Conservation (phyloP, 2,113 vertebrate species). For the Plecotus auritus region DNA sequence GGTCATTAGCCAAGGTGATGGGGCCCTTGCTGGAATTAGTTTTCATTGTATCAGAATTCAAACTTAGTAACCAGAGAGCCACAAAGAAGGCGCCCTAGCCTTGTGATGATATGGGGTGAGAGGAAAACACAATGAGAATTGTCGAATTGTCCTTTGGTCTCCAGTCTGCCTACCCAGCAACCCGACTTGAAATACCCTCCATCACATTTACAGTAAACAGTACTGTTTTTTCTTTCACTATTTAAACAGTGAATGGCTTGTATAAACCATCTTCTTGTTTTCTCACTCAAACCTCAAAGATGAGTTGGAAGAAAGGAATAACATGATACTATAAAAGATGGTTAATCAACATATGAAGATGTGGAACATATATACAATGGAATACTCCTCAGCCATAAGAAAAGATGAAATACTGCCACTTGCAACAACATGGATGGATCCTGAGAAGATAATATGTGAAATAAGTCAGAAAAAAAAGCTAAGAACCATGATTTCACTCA, state of each 20-base stretch:
- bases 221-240: neutral
- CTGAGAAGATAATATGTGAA: neutral
- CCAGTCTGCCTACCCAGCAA: neutral
- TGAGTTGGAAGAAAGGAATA: neutral
- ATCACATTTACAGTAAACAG: neutral
- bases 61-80: neutral
- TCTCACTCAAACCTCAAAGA: neutral
- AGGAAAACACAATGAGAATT: neutral
- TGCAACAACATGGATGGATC: neutral
- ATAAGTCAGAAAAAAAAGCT: neutral
- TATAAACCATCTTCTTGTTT: neutral
- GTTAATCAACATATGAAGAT: neutral
- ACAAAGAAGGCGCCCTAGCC: neutral
- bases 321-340: neutral
- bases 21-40: neutral
- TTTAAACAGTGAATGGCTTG: neutral
- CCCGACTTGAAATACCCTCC: neutral
- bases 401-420: neutral
- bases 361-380: neutral
- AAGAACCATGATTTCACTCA: neutral
- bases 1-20: neutral
- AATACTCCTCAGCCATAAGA: neutral
- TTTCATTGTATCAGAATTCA: slow-evolving; percentile 6
- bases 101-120: neutral
- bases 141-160: neutral